A percentile compares a stretch with the other conserved stretches of the same genome.
phyloP scores from a whole-genome alignment of 2,113 vertebrate species.

The Orthonyx spaldingii region DNA sequence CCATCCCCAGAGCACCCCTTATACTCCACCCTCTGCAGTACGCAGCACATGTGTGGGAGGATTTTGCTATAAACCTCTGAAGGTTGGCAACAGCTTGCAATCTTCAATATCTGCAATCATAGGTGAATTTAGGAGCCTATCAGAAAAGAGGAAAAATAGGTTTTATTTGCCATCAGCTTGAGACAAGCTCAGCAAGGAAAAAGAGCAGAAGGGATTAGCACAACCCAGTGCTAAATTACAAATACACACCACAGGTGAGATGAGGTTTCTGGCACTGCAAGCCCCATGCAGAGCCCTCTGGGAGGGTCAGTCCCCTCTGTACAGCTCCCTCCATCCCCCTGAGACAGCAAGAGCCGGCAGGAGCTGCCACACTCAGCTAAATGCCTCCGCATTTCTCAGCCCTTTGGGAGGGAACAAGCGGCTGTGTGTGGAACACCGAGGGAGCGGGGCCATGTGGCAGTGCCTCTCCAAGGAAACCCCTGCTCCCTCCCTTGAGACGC shows the following conservation, averaged over 20 bases:
- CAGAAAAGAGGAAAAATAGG: neutral
- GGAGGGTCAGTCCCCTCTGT: neutral
- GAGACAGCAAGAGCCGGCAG: neutral
- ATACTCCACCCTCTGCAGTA: neutral
- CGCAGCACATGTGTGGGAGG: fast-evolving
- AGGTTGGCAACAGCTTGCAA: neutral
- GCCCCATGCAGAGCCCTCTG: neutral
- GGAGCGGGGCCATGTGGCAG: neutral
- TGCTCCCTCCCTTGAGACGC: neutral
- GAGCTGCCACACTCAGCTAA: neutral
- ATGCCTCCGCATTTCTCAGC: neutral
- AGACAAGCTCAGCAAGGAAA: neutral
- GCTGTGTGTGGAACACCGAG: neutral
- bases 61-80: neutral
- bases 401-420: fast-evolving
- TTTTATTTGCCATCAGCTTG: neutral
- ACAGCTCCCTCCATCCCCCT: neutral
- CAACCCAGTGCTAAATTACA: neutral
- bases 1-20: neutral
- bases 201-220: neutral
- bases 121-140: neutral
- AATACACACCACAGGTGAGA: neutral
- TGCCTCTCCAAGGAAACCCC: neutral
- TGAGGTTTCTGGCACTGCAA: neutral
- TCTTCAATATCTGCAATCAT: neutral